Base-by-base conservation (phyloP, 2,888 invertebrate species). In the Fissipunctia ypsillon region DNA sequence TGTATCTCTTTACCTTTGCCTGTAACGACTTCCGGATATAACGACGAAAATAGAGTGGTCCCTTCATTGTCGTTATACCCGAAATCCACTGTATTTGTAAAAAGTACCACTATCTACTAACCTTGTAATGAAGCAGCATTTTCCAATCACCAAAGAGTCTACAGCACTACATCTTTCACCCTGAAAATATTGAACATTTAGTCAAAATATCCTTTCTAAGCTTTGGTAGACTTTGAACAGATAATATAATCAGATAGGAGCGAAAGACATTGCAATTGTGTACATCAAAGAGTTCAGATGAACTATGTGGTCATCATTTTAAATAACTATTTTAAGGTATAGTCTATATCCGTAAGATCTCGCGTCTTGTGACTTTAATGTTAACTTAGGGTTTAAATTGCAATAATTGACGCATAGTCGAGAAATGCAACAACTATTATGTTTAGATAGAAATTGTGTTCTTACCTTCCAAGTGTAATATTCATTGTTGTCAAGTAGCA, bases 201-300 rank as follows among this genome's bases (percentile, higher is more conserved):
- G n/a, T 52, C 19, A 43, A n/a, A 35, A 25, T 16, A 31, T 41
- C 2, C n/a, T 25, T 9, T 9, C 0, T 0, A 19, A 43, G 1
- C 1, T 28, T 52, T 14, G 22, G 1, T 43, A 16, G 7, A 16
- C 5, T 43, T 45, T 0, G 16, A 54, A 71, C 1, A 12, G 4
- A 43, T 16, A 35, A 35, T 43, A 43, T 10, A 22, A 81, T 96
- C 96, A 97, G 96, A 94, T 96, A 96, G 96, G 96, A 96, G 95
- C 94, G 95, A 95, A 95, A 95, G 95, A 95, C 94, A 94, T 89
- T 89, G 86, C 84, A 83, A 67, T 79, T 69, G 69, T 69, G 69
- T 69, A 69, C 69, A 69, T 69, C 69, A 69, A 41, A 69, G 38
- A 56, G 14, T 57, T 71, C 71, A 71, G 71, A 71, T 71, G 71